Base-by-base conservation (phyloP, 1,140 invertebrate genomes). In the Phocides pigmalion region DNA sequence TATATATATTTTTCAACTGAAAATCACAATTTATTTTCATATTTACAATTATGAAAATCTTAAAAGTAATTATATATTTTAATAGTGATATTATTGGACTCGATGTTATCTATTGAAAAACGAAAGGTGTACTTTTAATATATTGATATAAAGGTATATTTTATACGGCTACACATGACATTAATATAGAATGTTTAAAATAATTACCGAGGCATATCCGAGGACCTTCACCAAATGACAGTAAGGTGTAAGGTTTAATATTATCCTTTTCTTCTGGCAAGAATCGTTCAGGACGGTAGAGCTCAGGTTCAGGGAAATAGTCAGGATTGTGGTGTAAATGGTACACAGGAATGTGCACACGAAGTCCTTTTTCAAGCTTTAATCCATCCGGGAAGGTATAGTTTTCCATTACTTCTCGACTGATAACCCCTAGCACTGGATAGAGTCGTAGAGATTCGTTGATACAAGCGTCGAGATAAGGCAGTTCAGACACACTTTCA, bases 401-500 rank as follows among this genome's bases (percentile, higher is more conserved):
- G 2, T 75, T 72, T 11, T 77, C 66, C 50, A 73, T 66, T 15
- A 75, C 70, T 51, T 81, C 77, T 4, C 86, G 64, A 4, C 70
- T 76, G 3, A 87, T 56, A 0, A 76, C 39, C 1, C 73, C 76
- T 9, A 84, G 42, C 0, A 78, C 74, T 5, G 86, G 84, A 44
- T 89, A 93, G 58, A 75, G 84, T 80, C 65, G 65, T 42, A 82
- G 62, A n/a, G 82, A 53, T 39, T 89, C 86, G 8, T 76, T 72
- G 17, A 87, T 62, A 35, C 79, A 80, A 22, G 75, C 71, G 4
- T 82, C 68, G 0, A 87, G 32, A 51, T 78, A 87, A 2, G 76
- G 68, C 37, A 94, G 66, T 35, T 92, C 84, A 25, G 71, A 80
- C 0, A 93, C 59, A 19, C 69, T 66, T 2, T 93, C 92, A 4